Evolutionary conservation across 2,888 invertebrate genomes (phyloP).

Genomic region (Trisateles emortualis): DNA sequence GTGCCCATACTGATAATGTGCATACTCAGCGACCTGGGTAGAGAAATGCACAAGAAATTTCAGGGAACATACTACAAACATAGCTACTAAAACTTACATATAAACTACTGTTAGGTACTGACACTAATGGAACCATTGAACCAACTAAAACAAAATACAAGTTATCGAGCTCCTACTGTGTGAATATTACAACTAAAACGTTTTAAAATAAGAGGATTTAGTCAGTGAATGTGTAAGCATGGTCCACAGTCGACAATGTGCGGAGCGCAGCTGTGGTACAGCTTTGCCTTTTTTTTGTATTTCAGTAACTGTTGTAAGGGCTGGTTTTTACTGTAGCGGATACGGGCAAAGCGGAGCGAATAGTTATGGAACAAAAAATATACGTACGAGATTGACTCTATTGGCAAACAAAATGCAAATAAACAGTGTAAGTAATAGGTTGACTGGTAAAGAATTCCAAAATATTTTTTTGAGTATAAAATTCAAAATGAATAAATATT

Average conservation of each 20-base stretch:
- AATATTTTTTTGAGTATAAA: too few species aligned
- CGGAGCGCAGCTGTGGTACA: conserved; percentile 33
- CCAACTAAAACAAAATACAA: not conserved
- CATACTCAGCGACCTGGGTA: not conserved
- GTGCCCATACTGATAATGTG: not conserved
- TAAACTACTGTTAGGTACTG: not conserved
- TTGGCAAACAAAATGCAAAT: too few species aligned
- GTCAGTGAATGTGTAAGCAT: conserved; percentile 25
- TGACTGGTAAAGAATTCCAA: too few species aligned
- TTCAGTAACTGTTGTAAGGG: conserved; percentile 19
- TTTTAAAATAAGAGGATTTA: conserved; percentile 37
- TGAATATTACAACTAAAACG: conserved; percentile 18
- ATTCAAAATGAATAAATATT: too few species aligned
- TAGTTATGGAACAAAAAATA: not conserved
- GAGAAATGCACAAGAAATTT: not conserved
- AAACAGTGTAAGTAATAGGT: too few species aligned
- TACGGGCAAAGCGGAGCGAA: not conserved
- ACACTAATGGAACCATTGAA: not conserved
- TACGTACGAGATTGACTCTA: not conserved
- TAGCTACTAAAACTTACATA: not conserved
- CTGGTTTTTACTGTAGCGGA: not conserved
- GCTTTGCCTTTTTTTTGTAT: conserved; percentile 22
- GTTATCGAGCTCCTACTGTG: conserved; percentile 23
- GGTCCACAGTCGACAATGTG: conserved; percentile 11
- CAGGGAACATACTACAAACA: too few species aligned